Conservation (phyloP, 2,113 vertebrate genomes). For the Phoxinus phoxinus region DNA sequence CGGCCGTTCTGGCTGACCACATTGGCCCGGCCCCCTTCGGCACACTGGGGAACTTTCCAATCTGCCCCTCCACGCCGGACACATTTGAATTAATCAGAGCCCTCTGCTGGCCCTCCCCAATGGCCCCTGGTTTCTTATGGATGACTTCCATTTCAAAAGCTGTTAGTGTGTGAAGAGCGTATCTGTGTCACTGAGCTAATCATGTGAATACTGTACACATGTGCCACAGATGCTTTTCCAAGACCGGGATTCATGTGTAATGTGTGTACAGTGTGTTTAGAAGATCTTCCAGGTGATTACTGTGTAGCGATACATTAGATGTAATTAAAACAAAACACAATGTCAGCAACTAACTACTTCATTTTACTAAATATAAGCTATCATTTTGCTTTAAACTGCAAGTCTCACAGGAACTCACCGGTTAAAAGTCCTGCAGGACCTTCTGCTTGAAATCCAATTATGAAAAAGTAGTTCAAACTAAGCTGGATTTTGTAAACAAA, state of each 20-base stretch:
- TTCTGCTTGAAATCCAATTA: not conserved
- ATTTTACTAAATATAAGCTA: not conserved
- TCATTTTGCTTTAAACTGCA: not conserved
- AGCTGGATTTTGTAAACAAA: not conserved
- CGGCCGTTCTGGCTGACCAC: slow-evolving; percentile 57
- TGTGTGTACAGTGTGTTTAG: not conserved
- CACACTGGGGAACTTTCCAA: slow-evolving; percentile 64
- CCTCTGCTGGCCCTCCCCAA: slow-evolving; percentile 54
- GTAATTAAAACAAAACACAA: not conserved
- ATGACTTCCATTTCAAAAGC: slow-evolving; percentile 62
- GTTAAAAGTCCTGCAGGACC: not conserved
- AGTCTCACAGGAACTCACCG: not conserved
- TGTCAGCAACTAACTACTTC: not conserved
- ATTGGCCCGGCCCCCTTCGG: slow-evolving; percentile 53
- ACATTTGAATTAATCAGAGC: slow-evolving; percentile 59
- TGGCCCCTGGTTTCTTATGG: slow-evolving; percentile 66
- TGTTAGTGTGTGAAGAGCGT: slow-evolving; percentile 56
- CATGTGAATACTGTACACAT: slow-evolving; percentile 46
- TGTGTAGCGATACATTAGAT: not conserved
- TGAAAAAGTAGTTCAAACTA: slow-evolving; percentile 14
- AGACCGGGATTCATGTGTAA: not conserved
- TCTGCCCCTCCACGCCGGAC: slow-evolving; percentile 50
- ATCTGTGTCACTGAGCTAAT: slow-evolving; percentile 57
- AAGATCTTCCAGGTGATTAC: not conserved
- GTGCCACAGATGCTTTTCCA: slow-evolving; percentile 29